These are phyloP conservation scores for Dissostichus mawsoni DNA, from an alignment of 2,113 vertebrate genomes.

Conservation along the genomic window DNA sequence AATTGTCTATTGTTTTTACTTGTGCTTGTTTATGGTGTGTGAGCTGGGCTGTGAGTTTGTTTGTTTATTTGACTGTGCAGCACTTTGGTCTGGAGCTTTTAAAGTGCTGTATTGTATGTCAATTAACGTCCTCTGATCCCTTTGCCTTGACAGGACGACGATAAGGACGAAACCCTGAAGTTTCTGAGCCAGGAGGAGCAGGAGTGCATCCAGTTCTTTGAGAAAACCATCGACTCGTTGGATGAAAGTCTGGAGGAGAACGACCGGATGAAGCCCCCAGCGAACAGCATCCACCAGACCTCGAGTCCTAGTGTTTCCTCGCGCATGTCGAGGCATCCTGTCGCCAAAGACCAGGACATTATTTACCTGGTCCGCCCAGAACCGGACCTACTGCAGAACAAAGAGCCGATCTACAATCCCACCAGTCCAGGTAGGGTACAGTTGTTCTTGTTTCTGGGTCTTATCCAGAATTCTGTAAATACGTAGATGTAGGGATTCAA, in stretches of 20 bases:
- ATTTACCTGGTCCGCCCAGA: conserved; percentile 88
- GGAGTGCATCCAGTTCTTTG: conserved; percentile 94
- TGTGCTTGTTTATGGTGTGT: no score
- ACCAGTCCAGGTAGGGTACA: conserved; percentile 73
- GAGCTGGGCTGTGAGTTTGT: no score
- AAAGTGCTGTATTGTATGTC: neutral
- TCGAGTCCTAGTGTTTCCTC: conserved; percentile 35
- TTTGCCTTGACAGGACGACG: conserved; percentile 84
- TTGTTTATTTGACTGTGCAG: no score
- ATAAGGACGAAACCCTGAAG: conserved; percentile 86
- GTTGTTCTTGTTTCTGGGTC: neutral
- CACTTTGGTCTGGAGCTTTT: no score
- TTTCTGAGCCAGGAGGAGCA: conserved; percentile 91
- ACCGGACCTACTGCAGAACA: conserved; percentile 64
- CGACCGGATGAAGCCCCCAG: conserved; percentile 48
- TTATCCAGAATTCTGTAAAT: neutral
- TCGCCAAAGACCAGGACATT: conserved; percentile 87
- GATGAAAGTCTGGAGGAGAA: conserved; percentile 88
- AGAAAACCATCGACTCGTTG: conserved; percentile 92
- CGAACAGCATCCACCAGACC: neutral
- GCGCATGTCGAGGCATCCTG: conserved; percentile 62
- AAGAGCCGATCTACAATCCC: conserved; percentile 40
- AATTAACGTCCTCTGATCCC: neutral
- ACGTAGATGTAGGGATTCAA: neutral
- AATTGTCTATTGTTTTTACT: no score